Evolutionary conservation across 2,797 vertebrate genomes (phyloP), one percentile per base, ranked within the genome.

Genomic region (Sebastes iracundus): DNA sequence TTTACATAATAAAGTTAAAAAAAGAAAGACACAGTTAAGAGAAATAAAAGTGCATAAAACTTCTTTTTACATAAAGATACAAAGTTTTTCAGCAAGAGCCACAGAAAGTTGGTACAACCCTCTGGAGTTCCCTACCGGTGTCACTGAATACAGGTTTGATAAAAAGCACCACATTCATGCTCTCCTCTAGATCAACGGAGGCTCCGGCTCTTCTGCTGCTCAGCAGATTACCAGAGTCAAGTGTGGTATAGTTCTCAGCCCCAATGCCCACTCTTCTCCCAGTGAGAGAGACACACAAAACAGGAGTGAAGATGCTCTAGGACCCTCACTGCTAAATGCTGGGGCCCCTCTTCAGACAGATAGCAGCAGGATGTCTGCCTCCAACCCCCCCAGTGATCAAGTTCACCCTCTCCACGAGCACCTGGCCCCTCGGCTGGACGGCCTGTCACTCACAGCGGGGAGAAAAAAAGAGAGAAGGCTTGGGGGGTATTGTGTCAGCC

Each of bases 161-260:
- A 64, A 25, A 64, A 53, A 60, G 32, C 59, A 53, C 27, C 38
- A 25, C 35, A 8, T 68, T 35, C 67, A 3, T 3, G 10, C 42
- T 61, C 42, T 80, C 55, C 73, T 58, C 81, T 35, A 53, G 73
- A 25, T 79, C 75, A 79, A 16, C 68, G 20, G 25, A 79, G 61
- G 68, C 71, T 64, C 59, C 61, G n/a, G 75, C 77, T 89, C 77
- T 78, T 84, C 56, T 32, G 71, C 79, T 60, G 75, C 46, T 82
- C 76, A 88, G 78, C 86, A 94, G 94, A 94, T 95, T 95, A 93
- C 67, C 66, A 6, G 86, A 94, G 94, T 94, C 93, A 94, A 94
- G 93, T 95, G 93, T 71, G 62, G 84, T 65, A 53, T 62, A 77
- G 82, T 89, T 87, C 87, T 70, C 72, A 60, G 79, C 69, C 65